Evolutionary conservation across 2,888 invertebrate genomes (phyloP), one percentile per base, ranked within the genome.

Genomic region (Drosophila hamatofila): DNA sequence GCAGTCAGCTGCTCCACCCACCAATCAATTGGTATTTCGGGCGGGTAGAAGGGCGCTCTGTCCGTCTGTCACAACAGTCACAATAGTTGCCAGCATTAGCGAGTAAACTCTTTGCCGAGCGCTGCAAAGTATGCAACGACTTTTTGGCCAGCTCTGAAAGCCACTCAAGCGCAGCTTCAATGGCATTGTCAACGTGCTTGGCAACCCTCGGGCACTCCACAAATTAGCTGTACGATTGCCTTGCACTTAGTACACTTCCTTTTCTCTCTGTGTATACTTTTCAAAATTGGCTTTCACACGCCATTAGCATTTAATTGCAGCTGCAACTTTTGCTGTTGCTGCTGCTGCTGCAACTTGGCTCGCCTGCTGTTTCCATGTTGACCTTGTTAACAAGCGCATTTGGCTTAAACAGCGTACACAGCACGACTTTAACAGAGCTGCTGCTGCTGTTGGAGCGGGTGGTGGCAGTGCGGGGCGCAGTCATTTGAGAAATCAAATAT

Each of bases 261-360:
- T 74, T 85, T 88, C 73, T 72, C 64, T 73, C 81, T 77, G 75
- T 83, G 70, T 87, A 48, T 65, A 88, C 85, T 83, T 86, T 83
- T 78, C 79, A 75, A 88, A 88, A 86, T 88, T 88, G 87, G 74
- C 84, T 88, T 88, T 90, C 79, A 90, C 88, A 88, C 85, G 79
- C 89, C 88, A 88, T 88, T 90, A 90, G 85, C 83, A 82, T 90
- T 88, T 88, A 90, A 90, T 88, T 90, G 90, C 83, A 64, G 66
- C 54, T 60, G 56, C 21, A 33, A 42, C 35, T 60, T 46, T 46
- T 14, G 16, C 68, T 35, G 57, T 16, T 54, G 57, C 25, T 51
- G 41, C 46, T 42, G 54, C n/a, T 54, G 57, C 21, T 56, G 46
- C 39, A 41, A 25, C 21, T 63, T 35, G 52, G 54, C 57, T 61